These are phyloP conservation scores for Caerostris extrusa DNA, from an alignment of 1,140 invertebrate genomes.

Conservation along the genomic window DNA sequence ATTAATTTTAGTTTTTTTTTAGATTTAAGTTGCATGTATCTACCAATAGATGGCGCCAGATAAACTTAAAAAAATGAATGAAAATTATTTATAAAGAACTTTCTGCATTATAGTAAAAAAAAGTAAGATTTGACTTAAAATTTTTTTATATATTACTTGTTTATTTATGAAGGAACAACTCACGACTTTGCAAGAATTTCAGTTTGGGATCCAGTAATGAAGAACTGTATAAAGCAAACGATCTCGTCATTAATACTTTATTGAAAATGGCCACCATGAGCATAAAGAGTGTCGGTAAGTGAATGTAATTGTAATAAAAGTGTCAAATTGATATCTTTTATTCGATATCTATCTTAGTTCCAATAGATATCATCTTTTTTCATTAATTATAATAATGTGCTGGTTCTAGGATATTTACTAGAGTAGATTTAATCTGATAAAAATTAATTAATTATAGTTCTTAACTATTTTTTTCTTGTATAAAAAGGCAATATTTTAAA, in stretches of 20 bases:
- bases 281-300: not conserved
- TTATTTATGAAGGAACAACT: not conserved
- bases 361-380: not conserved
- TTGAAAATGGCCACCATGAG: slow-evolving; percentile 7
- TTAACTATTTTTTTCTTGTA: too few species aligned
- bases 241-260: not conserved
- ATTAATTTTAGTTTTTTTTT: too few species aligned
- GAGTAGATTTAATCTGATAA: not conserved
- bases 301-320: not conserved
- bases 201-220: not conserved
- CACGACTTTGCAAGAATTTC: not conserved
- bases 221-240: not conserved
- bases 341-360: not conserved
- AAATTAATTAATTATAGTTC: too few species aligned
- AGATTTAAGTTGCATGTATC: too few species aligned
- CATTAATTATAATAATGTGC: not conserved
- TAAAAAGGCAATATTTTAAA: too few species aligned
- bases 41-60: too few species aligned
- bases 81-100: too few species aligned
- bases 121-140: too few species aligned
- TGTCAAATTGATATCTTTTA: not conserved
- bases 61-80: too few species aligned
- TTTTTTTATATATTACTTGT: too few species aligned
- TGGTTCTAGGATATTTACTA: not conserved
- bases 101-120: too few species aligned